A percentile compares a stretch with the other conserved stretches of the same genome.
phyloP scores from a whole-genome alignment of 2,888 invertebrate genomes.

The Ichneumon xanthorius region DNA sequence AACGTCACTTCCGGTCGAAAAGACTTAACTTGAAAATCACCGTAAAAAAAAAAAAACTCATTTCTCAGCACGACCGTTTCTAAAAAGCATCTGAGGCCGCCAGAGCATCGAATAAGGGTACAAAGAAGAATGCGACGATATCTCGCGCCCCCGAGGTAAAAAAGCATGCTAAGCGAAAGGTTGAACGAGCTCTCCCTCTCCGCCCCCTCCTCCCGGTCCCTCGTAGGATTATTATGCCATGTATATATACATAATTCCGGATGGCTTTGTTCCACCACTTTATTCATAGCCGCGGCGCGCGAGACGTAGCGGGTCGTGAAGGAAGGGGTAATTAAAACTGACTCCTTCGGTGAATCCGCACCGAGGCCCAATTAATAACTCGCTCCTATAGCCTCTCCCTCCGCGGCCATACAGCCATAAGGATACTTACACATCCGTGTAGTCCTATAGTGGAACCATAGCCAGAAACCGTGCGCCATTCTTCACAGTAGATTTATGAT shows the following conservation, averaged over 20 bases:
- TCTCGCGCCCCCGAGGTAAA: conserved; percentile 14
- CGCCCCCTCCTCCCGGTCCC: background rate
- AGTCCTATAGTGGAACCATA: conserved; percentile 28
- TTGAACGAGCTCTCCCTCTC: conserved; percentile 2
- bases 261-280: conserved; percentile 68
- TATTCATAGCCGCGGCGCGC: conserved; percentile 55
- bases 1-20: too few relatives aligned
- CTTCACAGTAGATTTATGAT: conserved; percentile 79
- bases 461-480: conserved; percentile 61
- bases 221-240: conserved; percentile 12
- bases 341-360: conserved; percentile 67
- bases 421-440: conserved; percentile 17
- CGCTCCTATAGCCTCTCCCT: conserved; percentile 54
- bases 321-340: conserved; percentile 72
- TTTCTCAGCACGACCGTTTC: background rate
- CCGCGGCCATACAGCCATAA: conserved; percentile 55
- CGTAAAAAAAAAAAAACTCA: background rate
- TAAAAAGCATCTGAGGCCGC: background rate
- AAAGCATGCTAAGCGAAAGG: conserved; percentile 42
- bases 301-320: conserved; percentile 39
- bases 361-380: conserved; percentile 70
- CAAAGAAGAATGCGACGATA: background rate
- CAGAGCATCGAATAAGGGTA: background rate
- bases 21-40: too few relatives aligned
- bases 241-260: conserved; percentile 25